Base-by-base conservation (phyloP, 2,888 invertebrate species). In the Xestobium rufovillosum region DNA sequence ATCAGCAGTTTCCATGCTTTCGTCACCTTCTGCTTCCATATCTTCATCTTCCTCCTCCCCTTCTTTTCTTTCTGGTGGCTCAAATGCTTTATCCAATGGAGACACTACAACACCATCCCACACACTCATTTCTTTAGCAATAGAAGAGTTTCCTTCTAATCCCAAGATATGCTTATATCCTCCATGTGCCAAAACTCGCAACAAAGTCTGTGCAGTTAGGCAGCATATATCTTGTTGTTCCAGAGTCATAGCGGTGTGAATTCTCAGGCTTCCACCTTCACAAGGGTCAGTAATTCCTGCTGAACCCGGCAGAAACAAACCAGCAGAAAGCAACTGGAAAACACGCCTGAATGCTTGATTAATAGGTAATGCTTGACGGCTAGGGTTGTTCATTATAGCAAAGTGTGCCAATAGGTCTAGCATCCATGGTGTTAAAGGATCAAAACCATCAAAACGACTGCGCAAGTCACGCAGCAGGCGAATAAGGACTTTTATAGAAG, bases 71-170 rank as follows among this genome's bases (percentile, higher is more conserved):
- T 86, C 86, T 14, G 76, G 74, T 55, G 83, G 83, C 50, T 88
- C 89, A 63, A 94, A 96, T 0, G 94, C 95, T 43, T 87, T 83
- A 43, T 92, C 91, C n/a, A 94, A 70, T 0, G 96, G 94, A 0
- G 91, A 89, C 1, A 97, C 92, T 0, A 95, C 91, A 2, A 96
- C 91, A 1, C 94, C 94, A 56, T 94, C 86, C 92, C 94, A 95
- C 11, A 95, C 90, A 0, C 91, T 90, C 80, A 95, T 91, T 67
- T 95, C 92, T 0, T 83, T 70, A 8, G 69, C 71, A 44, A 73
- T 69, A 26, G 68, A 69, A 0, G 69, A 65, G 48, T 68, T 71
- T 3, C 71, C 73, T 44, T 73, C 74, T 39, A 77, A 66, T 0
- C 81, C 95, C 1, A 95, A 68, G 42, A 96, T 81, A 57, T 90